These are phyloP conservation scores for Salpingus planirostris DNA, from an alignment of 2,888 invertebrate species.

Conservation along the genomic window DNA sequence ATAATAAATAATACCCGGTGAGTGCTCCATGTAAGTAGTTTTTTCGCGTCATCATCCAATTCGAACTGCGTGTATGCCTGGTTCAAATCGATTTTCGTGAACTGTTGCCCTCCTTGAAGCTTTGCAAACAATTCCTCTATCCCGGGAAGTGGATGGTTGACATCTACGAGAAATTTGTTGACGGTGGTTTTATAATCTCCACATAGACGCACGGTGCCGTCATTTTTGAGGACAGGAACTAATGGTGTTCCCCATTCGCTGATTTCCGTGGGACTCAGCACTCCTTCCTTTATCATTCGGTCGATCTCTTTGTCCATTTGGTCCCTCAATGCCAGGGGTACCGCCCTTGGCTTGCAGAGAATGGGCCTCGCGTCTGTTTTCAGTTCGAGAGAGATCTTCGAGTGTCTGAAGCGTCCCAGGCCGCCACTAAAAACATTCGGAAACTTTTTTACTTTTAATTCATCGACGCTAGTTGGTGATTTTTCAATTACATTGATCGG, in stretches of 20 bases:
- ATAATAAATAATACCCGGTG: conserved; percentile 12
- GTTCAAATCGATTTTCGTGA: conserved; percentile 5
- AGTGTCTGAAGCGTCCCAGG: conserved; percentile 10
- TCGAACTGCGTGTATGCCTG: too few relatives aligned
- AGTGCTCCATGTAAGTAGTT: conserved; percentile 13
- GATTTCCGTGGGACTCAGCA: neutral
- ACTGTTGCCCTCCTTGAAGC: neutral
- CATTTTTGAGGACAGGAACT: conserved; percentile 1
- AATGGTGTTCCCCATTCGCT: conserved; percentile 1
- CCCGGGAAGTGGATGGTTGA: conserved; percentile 2
- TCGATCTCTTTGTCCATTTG: neutral
- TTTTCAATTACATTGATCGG: neutral
- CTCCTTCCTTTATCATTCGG: neutral
- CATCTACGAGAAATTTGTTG: neutral
- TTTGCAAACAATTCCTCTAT: conserved; percentile 4
- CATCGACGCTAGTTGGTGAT: neutral
- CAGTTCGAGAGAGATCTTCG: conserved; percentile 13
- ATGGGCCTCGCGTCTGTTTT: neutral
- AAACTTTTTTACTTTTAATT: neutral
- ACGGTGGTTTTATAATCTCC: conserved; percentile 2
- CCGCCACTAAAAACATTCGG: neutral
- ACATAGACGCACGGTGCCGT: neutral
- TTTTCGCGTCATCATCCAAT: conserved; percentile 8
- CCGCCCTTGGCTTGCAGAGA: neutral
- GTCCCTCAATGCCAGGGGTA: neutral